These are phyloP conservation scores for Galerucella nymphaeae DNA, from an alignment of 2,888 invertebrate species.

Conservation along the genomic window DNA sequence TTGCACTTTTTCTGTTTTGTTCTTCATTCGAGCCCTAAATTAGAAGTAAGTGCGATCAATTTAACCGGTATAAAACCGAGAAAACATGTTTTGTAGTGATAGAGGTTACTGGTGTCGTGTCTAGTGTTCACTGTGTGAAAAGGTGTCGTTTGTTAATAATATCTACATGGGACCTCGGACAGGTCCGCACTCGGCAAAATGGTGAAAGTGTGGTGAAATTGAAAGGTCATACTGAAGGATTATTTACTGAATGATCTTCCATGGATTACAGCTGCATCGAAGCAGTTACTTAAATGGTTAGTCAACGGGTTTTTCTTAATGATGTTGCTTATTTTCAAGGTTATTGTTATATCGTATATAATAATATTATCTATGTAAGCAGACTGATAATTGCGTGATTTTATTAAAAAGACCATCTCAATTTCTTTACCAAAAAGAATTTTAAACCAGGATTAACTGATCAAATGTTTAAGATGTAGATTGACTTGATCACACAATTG, in stretches of 20 bases:
- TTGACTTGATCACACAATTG: no score
- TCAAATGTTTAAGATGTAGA: no score
- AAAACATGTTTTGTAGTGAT: conserved; percentile 31
- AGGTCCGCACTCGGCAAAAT: conserved; percentile 32
- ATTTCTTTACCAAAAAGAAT: not conserved
- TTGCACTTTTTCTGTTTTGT: conserved; percentile 30
- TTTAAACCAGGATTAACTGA: no score
- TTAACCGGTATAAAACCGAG: conserved; percentile 26
- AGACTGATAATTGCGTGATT: conserved; percentile 17
- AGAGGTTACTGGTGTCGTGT: conserved; percentile 23
- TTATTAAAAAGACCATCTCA: not conserved
- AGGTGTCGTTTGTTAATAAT: conserved; percentile 25
- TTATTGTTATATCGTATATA: conserved; percentile 5
- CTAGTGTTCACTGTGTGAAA: conserved; percentile 21
- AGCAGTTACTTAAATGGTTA: conserved; percentile 27
- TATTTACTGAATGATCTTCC: conserved; percentile 3
- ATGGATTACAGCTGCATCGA: conserved; percentile 20
- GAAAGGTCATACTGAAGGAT: conserved; percentile 20
- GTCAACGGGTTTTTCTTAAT: conserved; percentile 19
- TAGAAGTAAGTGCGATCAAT: conserved; percentile 34
- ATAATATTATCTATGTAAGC: conserved; percentile 11
- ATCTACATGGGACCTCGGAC: conserved; percentile 25
- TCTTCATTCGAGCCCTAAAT: conserved; percentile 28
- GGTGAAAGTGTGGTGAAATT: conserved; percentile 25
- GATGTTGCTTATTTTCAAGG: conserved; percentile 19